These are phyloP conservation scores for Chionoecetes opilio DNA, from an alignment of 1,140 invertebrate genomes.

Conservation along the genomic window DNA sequence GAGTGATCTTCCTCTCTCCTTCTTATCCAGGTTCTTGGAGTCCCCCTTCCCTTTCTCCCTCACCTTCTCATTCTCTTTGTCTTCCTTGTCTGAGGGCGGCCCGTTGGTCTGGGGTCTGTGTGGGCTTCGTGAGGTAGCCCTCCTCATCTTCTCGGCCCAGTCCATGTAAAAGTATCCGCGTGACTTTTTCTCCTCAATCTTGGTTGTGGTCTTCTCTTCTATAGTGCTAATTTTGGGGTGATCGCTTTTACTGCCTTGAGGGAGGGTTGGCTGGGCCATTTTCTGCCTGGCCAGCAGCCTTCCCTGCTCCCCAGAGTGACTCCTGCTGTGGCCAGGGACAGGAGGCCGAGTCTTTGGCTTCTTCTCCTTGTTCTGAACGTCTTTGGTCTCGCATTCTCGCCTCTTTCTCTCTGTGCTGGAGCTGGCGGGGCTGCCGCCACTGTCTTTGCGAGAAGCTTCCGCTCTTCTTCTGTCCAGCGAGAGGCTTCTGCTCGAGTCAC, in stretches of 20 bases:
- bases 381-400: constrained; percentile 68
- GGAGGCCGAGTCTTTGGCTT: constrained; percentile 65
- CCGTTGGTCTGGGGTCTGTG: constrained; percentile 54
- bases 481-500: constrained; percentile 70
- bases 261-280: constrained; percentile 55
- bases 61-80: constrained; percentile 78
- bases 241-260: constrained; percentile 41
- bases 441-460: constrained; percentile 59
- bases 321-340: constrained; percentile 54
- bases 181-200: constrained; percentile 64
- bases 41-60: constrained; percentile 62
- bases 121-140: constrained; percentile 75
- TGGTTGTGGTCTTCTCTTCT: constrained; percentile 53
- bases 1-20: constrained; percentile 76
- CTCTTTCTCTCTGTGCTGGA: constrained; percentile 73
- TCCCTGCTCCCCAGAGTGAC: constrained; percentile 70
- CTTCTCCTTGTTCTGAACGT: constrained; percentile 66
- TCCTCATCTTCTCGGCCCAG: constrained; percentile 74
- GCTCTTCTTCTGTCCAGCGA: constrained; percentile 76
- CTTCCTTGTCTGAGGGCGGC: constrained; percentile 30
- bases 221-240: not conserved
- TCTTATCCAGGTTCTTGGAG: constrained; percentile 55
- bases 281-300: constrained; percentile 64
- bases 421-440: constrained; percentile 63
- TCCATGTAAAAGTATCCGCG: constrained; percentile 60